These are phyloP conservation scores for Odocoileus hemionus DNA, from an alignment of 2,113 vertebrate genomes.

Conservation along the genomic window DNA sequence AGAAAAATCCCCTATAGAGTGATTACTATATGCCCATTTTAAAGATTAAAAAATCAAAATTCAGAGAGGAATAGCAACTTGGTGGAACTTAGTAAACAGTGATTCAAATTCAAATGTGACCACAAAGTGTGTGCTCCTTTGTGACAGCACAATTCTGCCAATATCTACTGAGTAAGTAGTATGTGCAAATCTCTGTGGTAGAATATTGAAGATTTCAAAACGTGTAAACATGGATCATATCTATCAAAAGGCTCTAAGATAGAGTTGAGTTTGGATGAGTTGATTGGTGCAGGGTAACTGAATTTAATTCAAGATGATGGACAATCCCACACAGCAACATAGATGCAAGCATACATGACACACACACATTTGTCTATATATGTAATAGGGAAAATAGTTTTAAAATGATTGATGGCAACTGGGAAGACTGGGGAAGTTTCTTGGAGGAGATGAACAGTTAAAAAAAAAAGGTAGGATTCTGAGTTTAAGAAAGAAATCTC, in stretches of 20 bases:
- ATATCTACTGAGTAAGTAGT: not conserved
- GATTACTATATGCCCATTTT: not conserved
- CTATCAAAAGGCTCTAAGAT: not conserved
- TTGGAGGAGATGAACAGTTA: not conserved
- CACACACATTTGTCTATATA: not conserved
- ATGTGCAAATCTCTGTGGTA: not conserved
- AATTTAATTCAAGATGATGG: not conserved
- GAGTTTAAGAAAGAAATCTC: not conserved
- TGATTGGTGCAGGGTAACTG: not conserved
- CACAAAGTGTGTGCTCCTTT: not conserved
- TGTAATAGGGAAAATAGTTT: not conserved
- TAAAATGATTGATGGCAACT: not conserved
- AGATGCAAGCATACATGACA: not conserved
- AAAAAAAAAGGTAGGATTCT: not conserved
- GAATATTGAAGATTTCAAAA: not conserved
- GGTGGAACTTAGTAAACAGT: not conserved
- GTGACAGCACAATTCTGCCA: not conserved
- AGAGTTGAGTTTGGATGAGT: not conserved
- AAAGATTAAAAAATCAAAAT: not conserved
- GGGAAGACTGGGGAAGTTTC: not conserved
- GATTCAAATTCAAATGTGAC: not conserved
- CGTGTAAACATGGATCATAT: not conserved
- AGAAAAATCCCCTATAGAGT: not conserved
- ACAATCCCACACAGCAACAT: not conserved
- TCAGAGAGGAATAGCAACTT: not conserved